Evolutionary conservation across 1,140 invertebrate genomes (phyloP).

Genomic region (Prorops nasuta): DNA sequence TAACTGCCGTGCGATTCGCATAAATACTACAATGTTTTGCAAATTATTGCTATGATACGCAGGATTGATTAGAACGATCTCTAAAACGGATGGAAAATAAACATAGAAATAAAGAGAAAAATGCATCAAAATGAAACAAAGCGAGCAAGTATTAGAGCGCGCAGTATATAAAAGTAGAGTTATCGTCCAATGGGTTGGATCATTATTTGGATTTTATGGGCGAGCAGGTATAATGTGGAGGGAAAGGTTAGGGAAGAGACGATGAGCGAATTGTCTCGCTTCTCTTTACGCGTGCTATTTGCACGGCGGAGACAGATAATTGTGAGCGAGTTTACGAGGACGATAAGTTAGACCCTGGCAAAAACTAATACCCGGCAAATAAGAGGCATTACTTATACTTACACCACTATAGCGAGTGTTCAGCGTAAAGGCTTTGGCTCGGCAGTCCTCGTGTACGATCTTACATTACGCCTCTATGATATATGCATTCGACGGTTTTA

Average conservation of each 20-base stretch:
- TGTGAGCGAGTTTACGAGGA: conserved; percentile 40
- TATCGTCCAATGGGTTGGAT: too few relatives aligned
- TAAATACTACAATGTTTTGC: too few relatives aligned
- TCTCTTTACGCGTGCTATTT: conserved; percentile 7
- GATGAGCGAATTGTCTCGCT: conserved; percentile 14
- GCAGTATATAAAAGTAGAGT: too few relatives aligned
- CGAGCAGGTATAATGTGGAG: conserved; percentile 26
- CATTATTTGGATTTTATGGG: conserved; percentile 30
- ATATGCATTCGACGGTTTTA: conserved; percentile 38
- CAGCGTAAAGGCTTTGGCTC: conserved; percentile 20
- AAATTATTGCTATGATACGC: too few relatives aligned
- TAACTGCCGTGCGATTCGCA: too few relatives aligned
- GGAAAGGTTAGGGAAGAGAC: conserved; percentile 22
- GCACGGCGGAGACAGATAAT: conserved; percentile 36
- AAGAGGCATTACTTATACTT: conserved; percentile 45
- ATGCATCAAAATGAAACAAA: too few relatives aligned
- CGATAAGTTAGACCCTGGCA: conserved; percentile 37
- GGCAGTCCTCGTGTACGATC: conserved; percentile 23
- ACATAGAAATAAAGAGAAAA: too few relatives aligned
- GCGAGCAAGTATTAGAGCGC: too few relatives aligned
- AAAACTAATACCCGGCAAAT: conserved; percentile 45
- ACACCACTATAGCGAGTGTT: conserved; percentile 17
- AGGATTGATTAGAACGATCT: too few relatives aligned
- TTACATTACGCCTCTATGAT: conserved; percentile 39
- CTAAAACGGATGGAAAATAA: too few relatives aligned